Conservation (phyloP, 1,140 invertebrate genomes). For the Episyrphus balteatus region DNA sequence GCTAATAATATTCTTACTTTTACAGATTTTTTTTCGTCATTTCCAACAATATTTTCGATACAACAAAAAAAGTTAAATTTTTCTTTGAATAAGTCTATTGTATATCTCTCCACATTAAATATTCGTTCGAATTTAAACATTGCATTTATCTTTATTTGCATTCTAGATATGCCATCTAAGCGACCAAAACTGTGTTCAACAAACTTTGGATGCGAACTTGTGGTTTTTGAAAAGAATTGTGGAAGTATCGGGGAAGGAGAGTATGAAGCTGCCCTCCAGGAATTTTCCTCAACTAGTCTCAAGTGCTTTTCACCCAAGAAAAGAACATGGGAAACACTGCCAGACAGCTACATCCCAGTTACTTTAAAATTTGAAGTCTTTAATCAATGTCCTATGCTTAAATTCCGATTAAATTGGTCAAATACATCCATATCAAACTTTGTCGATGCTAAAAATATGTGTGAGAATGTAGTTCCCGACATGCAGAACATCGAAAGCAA, state of each 20-base stretch:
- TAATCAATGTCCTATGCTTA: slow-evolving; percentile 65
- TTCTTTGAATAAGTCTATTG: not conserved
- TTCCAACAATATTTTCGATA: too few species aligned
- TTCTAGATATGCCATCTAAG: slow-evolving; percentile 18
- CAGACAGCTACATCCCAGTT: slow-evolving; percentile 51
- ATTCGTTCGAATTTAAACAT: not conserved
- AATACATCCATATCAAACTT: slow-evolving; percentile 55
- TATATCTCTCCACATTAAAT: not conserved
- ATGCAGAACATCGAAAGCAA: slow-evolving; percentile 49
- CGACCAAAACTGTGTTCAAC: slow-evolving; percentile 38
- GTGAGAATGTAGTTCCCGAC: slow-evolving; percentile 15
- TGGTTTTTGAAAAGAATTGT: slow-evolving; percentile 83
- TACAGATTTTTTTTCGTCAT: too few species aligned
- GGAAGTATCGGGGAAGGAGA: slow-evolving; percentile 79
- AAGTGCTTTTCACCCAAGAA: slow-evolving; percentile 49
- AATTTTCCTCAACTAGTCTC: slow-evolving; percentile 47
- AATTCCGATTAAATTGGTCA: slow-evolving; percentile 74
- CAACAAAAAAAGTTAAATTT: not conserved
- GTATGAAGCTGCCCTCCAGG: slow-evolving; percentile 76
- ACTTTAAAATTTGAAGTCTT: slow-evolving; percentile 50
- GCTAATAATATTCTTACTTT: too few species aligned
- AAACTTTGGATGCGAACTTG: slow-evolving; percentile 71
- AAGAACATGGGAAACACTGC: slow-evolving; percentile 72
- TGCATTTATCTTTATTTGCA: not conserved
- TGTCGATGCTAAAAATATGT: slow-evolving; percentile 41